These are phyloP conservation scores for Varroa destructor DNA, from an alignment of 1,140 invertebrate species.

Conservation along the genomic window DNA sequence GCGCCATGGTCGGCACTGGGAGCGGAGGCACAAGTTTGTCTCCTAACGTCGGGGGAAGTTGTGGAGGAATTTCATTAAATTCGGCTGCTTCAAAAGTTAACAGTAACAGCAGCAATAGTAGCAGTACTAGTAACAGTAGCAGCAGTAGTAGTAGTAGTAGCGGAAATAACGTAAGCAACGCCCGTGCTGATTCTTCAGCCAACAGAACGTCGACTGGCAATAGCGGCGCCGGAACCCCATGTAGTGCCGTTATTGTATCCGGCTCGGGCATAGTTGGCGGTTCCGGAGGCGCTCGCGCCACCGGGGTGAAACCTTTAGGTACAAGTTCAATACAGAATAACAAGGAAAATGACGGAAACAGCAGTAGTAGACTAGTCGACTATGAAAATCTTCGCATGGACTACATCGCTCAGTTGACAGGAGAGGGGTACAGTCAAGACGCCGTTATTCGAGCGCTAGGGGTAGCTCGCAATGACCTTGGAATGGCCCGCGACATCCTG, in stretches of 20 bases:
- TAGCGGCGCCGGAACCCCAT: conserved; percentile 4
- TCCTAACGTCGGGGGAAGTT: neutral
- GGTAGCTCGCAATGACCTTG: conserved; percentile 77
- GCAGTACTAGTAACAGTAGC: neutral
- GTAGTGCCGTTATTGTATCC: conserved; percentile 8
- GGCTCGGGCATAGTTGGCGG: neutral
- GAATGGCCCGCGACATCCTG: conserved; percentile 86
- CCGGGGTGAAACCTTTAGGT: conserved; percentile 40
- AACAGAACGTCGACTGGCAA: conserved; percentile 2
- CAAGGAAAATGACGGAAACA: conserved; percentile 34
- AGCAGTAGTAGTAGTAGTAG: conserved; percentile 3
- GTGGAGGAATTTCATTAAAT: neutral
- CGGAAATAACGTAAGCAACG: conserved; percentile 11
- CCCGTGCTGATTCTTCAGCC: neutral
- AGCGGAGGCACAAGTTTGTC: neutral
- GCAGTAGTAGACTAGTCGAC: conserved; percentile 34
- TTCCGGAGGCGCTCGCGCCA: conserved; percentile 37
- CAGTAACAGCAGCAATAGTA: too few relatives aligned
- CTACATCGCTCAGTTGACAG: conserved; percentile 68
- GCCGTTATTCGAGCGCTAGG: conserved; percentile 74
- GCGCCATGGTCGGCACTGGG: too few relatives aligned
- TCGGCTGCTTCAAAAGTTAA: too few relatives aligned
- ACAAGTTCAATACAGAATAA: conserved; percentile 40
- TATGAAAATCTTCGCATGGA: conserved; percentile 84
- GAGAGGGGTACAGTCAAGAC: conserved; percentile 73